Base-by-base conservation (phyloP, 2,797 vertebrate genomes). In the Eulemur coronatus region DNA sequence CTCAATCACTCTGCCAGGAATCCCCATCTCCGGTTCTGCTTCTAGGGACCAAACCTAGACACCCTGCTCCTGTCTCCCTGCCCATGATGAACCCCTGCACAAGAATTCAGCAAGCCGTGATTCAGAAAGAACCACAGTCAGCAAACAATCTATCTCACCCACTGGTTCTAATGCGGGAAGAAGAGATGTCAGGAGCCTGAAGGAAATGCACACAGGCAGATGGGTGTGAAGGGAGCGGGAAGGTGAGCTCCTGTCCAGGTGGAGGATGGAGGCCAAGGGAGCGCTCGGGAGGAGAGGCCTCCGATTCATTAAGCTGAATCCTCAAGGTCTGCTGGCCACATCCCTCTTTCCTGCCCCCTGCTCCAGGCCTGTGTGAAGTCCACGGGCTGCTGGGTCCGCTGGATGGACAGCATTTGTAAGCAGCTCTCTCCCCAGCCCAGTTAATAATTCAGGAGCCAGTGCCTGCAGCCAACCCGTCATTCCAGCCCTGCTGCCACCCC, bases 401-500 rank as follows among this genome's bases (percentile, higher is more conserved):
- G 86, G 70, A 52, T 33, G 35, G 89, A 57, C 89, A 65, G 87
- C 80, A 90, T 91, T 67, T 63, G 91, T 91, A 97, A 96, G 67
- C 92, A 92, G 9, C 82, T 81, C 67, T 91, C 69, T 94, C 43
- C 41, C 41, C 65, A 79, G 91, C 24, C 63, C 93, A 91, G 95
- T 96, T 84, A 97, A 97, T 97, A 97, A 97, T 96, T 96, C 80
- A 97, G 86, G 65, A 96, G 72, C 72, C 46, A 9, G 72, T 0
- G 63, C 95, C 87, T 70, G 55, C 57, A 75, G 86, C 95, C 95
- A 69, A 38, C 65, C 41, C 63, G 76, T 96, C 91, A 59, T 63
- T 96, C 95, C 61, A 73, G n/a, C 52, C 85, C 48, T 0, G 24
- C 35, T 24, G 48, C 59, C 73, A 55, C 89, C 84, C 63, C 0